Evolutionary conservation across 2,797 vertebrate genomes (phyloP), one percentile per base, ranked within the genome.

Genomic region (Lepus townsendii): DNA sequence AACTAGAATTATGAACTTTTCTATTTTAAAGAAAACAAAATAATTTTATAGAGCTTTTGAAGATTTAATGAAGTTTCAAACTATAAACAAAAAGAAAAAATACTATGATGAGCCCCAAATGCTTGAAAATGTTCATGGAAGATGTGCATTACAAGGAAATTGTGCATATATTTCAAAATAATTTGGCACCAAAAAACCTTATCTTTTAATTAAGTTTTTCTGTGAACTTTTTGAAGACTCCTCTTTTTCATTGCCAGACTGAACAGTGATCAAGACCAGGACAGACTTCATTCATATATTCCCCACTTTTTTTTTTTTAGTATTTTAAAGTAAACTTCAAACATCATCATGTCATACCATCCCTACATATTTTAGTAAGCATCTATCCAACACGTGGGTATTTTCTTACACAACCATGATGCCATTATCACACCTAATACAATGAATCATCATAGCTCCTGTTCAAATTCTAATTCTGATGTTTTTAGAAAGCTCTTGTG

Each of bases 401-500:
- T 83, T 89, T 95, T 86, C 50, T 92, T 90, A 91, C 38, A 86
- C 30, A 90, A 38, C 10, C 13, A 16, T 71, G 79, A 90, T 54
- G 54, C 2, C 9, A 22, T 69, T 69, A 83, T 38, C 60, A 65
- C n/a, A 71, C 50, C 10, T 86, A 77, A 52, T 3, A 54, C 42
- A 94, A 89, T 32, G 19, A 84, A 71, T 85, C 38, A 71, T 60
- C 75, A 35, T 76, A 83, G 87, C 22, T 68, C 19, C 54, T 30
- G 22, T 83, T 87, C 14, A 80, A 72, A 90, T 79, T 93, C 72
- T 90, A 75, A 83, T 79, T 86, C 52, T 63, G 62, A 66, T 71
- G 83, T 96, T 92, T 62, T 84, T 38, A 90, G 75, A 82, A 82
- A 94, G 42, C 47, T 54, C 60, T 65, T 86, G 69, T 32, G 30